phyloP scores from a whole-genome alignment of 2,888 invertebrate species.

The Alsophila aescularia region DNA sequence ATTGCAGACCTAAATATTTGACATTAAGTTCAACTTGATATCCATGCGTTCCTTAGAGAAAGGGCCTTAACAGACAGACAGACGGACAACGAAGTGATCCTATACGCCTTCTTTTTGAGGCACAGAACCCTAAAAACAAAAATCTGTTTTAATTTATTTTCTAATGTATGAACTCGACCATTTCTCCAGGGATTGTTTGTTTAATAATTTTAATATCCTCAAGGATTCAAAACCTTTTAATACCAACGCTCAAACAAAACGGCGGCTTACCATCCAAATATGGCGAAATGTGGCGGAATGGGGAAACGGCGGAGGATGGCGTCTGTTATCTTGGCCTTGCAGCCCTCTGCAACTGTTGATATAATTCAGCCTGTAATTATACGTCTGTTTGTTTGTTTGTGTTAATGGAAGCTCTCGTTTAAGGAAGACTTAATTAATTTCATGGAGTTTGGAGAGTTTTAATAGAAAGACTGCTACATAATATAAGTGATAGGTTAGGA shows the following conservation, averaged over 20 bases:
- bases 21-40: too few species aligned
- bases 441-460: not conserved
- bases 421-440: not conserved
- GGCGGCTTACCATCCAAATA: slow-evolving; percentile 15
- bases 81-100: too few species aligned
- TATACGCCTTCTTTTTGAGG: too few species aligned
- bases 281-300: slow-evolving; percentile 6
- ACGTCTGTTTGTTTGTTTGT: slow-evolving; percentile 11
- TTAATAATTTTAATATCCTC: slow-evolving; percentile 4
- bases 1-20: too few species aligned
- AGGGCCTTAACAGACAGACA: too few species aligned
- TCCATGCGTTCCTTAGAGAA: too few species aligned
- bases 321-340: slow-evolving; percentile 22
- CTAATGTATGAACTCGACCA: too few species aligned
- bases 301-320: not conserved
- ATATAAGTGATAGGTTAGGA: too few species aligned
- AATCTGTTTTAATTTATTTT: too few species aligned
- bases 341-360: slow-evolving; percentile 27
- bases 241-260: slow-evolving; percentile 9
- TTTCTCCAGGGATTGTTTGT: too few species aligned
- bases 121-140: too few species aligned
- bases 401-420: slow-evolving; percentile 1
- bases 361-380: slow-evolving; percentile 16
- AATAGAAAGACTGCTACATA: too few species aligned
- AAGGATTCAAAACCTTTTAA: slow-evolving; percentile 15